Percentiles rank a stretch among this genome's conserved stretches.
These are phyloP conservation scores for Recurvirostra avosetta DNA, from an alignment of 2,113 vertebrate species.

Conservation along the genomic window DNA sequence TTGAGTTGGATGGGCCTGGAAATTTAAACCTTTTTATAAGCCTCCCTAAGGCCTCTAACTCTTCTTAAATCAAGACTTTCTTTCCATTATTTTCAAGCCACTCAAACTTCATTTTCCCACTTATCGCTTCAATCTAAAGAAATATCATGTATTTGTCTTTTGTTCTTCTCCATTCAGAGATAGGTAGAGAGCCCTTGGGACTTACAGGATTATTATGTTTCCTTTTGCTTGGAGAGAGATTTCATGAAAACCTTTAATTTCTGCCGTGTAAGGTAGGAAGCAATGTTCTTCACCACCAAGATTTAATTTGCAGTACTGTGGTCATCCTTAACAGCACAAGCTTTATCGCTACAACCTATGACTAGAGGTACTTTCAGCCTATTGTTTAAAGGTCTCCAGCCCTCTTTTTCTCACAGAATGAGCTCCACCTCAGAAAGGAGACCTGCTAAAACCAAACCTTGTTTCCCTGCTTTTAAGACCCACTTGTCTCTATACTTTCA, in stretches of 20 bases:
- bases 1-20: neutral
- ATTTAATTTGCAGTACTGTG: conserved; percentile 46
- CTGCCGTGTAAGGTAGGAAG: neutral
- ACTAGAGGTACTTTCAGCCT: neutral
- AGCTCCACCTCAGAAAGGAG: neutral
- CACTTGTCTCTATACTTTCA: neutral
- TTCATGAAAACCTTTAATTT: conserved; percentile 39
- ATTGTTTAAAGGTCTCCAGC: neutral
- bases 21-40: conserved; percentile 6
- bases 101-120: conserved; percentile 16
- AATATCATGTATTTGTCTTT: conserved; percentile 13
- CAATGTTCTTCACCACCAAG: neutral
- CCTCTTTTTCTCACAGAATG: neutral
- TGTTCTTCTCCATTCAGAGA: neutral
- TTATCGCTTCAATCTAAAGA: conserved; percentile 22
- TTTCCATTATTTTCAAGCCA: conserved; percentile 15
- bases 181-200: conserved; percentile 11
- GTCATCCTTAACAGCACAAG: conserved; percentile 15
- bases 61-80: conserved; percentile 1
- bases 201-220: neutral
- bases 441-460: neutral
- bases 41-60: neutral
- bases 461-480: neutral
- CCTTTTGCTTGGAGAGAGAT: neutral
- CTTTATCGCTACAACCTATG: neutral